Conservation (phyloP, 2,888 invertebrate species). For the Drosophila yooni region DNA sequence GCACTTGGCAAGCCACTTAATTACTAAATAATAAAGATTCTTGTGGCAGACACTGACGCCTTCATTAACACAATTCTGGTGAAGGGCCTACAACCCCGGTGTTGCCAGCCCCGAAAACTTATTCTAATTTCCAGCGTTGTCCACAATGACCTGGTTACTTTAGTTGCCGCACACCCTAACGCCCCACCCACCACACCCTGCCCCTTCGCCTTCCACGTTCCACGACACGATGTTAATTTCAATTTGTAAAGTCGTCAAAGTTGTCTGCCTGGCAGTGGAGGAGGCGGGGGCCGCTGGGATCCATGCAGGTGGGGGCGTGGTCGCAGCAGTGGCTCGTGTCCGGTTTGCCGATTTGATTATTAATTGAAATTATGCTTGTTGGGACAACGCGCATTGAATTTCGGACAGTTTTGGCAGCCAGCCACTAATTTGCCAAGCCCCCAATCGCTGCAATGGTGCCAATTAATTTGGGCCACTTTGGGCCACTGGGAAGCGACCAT, state of each 20-base stretch:
- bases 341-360: slow-evolving; percentile 72
- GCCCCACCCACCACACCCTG: background rate
- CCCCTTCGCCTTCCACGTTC: background rate
- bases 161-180: slow-evolving; percentile 24
- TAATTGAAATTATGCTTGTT: slow-evolving; percentile 74
- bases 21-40: slow-evolving; percentile 81
- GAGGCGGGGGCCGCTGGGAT: slow-evolving; percentile 37
- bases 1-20: slow-evolving; percentile 77
- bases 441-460: slow-evolving; percentile 32
- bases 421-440: slow-evolving; percentile 27
- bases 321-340: slow-evolving; percentile 33
- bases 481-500: slow-evolving; percentile 13
- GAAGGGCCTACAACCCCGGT: slow-evolving; percentile 27
- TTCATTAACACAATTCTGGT: slow-evolving; percentile 69
- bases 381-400: slow-evolving; percentile 68
- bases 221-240: slow-evolving; percentile 64
- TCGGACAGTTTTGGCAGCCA: slow-evolving; percentile 72
- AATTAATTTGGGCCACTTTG: slow-evolving; percentile 44
- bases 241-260: slow-evolving; percentile 63
- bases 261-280: slow-evolving; percentile 25
- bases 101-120: slow-evolving; percentile 40
- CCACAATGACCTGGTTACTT: slow-evolving; percentile 77
- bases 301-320: slow-evolving; percentile 7
- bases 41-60: slow-evolving; percentile 62
- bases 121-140: slow-evolving; percentile 63